Conservation (phyloP, 1,140 invertebrate genomes). For the Drosophila ercepeae region DNA sequence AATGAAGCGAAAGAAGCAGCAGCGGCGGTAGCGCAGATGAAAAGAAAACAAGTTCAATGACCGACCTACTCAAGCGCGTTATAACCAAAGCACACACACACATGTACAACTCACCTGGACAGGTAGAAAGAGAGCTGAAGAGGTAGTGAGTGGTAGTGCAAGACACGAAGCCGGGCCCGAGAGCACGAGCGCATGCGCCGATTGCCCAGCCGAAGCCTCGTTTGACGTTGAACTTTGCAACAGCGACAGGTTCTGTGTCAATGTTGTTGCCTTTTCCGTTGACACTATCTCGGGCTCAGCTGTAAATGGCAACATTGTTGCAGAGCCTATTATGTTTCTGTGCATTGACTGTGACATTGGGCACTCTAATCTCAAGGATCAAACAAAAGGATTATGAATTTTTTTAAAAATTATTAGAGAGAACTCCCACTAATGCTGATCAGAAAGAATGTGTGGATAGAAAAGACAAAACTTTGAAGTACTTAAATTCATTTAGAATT, state of each 20-base stretch:
- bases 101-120: conserved; percentile 8
- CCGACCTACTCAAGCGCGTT: conserved; percentile 84
- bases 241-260: conserved; percentile 74
- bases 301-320: conserved; percentile 62
- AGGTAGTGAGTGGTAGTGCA: conserved; percentile 31
- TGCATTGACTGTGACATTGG: conserved; percentile 81
- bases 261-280: conserved; percentile 46
- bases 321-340: too few relatives aligned
- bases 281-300: conserved; percentile 68
- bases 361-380: background rate
- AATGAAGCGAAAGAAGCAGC: conserved; percentile 46
- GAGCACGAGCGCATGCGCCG: conserved; percentile 67
- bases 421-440: too few relatives aligned
- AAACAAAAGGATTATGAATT: background rate
- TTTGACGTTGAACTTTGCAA: conserved; percentile 70
- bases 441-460: background rate
- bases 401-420: background rate
- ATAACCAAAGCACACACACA: conserved; percentile 68
- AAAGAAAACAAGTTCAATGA: conserved; percentile 84
- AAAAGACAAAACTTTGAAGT: conserved; percentile 9
- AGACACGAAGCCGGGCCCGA: conserved; percentile 28
- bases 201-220: conserved; percentile 21
- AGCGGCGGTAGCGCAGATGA: conserved; percentile 56
- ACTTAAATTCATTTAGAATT: background rate
- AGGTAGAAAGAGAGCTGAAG: conserved; percentile 7